Base-by-base conservation (phyloP, 2,113 vertebrate species). In the Castor canadensis region DNA sequence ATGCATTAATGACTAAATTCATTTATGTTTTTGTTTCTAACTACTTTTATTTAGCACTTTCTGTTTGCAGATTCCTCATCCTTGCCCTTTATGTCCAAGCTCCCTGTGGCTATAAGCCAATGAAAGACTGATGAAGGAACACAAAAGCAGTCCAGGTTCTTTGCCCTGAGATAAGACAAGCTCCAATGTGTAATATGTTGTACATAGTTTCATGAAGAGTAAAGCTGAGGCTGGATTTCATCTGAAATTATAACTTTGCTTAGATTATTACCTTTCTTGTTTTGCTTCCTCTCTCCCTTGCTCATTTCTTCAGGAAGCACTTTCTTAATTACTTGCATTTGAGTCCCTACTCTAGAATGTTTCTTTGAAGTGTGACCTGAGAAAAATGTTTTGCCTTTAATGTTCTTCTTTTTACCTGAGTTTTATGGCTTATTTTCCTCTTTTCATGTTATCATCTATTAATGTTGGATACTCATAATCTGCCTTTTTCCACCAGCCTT, bases 41-140 rank as follows among this genome's bases (percentile, higher is more conserved):
- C n/a, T 79, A 67, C 4, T n/a, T 56, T 71, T 64, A 40, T 82
- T 92, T 91, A 91, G 19, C 40, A 79, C 83, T 95, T 96, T 54
- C 9, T 71, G 1, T 67, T 94, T 87, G 40, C 9, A 91, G 24
- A n/a, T 6, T 82, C 1, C 6, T 45, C 24, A 45, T 87, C n/a
- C 4, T 24, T 30, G 10, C 13, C 3, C n/a, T 5, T 64, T 30
- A 7, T 6, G 5, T n/a, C 13, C 4, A 4, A n/a, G 3, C 7
- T 60, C 26, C 8, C 4, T 5, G 19, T 28, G 26, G 3, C 19
- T 40, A 28, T 73, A 54, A 12, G 1, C 6, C 54, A 82, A 22
- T 71, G 52, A 73, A n/a, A 49, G 45, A 38, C 38, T 26, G 28
- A 38, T 30, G 47, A 45, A 87, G 35, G 5, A 67, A 67, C 15